These are phyloP conservation scores for Montipora capitata DNA, from an alignment of 92 coral and sea anemone species.

Conservation along the genomic window DNA sequence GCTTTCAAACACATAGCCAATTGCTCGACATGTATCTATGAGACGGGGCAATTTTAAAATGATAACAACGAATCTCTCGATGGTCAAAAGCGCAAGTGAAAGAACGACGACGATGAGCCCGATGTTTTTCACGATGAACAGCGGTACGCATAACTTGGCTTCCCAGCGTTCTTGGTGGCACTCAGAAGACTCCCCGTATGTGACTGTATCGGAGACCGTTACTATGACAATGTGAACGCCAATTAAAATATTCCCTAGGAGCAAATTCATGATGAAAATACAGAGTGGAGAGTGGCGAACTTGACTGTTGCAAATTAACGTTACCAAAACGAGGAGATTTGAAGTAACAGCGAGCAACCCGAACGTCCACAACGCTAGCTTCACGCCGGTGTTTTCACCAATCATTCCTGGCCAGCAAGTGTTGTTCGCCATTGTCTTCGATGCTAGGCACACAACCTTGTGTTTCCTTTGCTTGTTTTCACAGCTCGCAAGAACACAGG, in stretches of 20 bases:
- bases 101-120: slow-evolving; percentile 83
- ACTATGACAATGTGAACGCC: slow-evolving; percentile 85
- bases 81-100: slow-evolving; percentile 76
- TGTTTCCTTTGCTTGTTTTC: slow-evolving; percentile 69
- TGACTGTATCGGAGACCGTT: slow-evolving; percentile 84
- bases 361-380: slow-evolving; percentile 93
- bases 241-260: slow-evolving; percentile 84
- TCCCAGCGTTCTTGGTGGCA: slow-evolving; percentile 91
- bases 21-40: slow-evolving; percentile 86
- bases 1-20: slow-evolving; percentile 89
- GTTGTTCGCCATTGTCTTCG: slow-evolving; percentile 57
- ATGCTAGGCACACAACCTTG: slow-evolving; percentile 55
- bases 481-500: slow-evolving; percentile 86
- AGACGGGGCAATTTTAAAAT: slow-evolving; percentile 77
- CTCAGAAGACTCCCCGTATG: slow-evolving; percentile 79
- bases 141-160: slow-evolving; percentile 78
- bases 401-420: slow-evolving; percentile 81
- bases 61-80: slow-evolving; percentile 80
- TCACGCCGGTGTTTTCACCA: slow-evolving; percentile 89
- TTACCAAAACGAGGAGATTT: slow-evolving; percentile 80
- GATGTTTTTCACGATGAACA: slow-evolving; percentile 85
- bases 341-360: slow-evolving; percentile 90
- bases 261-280: slow-evolving; percentile 88
- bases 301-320: slow-evolving; percentile 82
- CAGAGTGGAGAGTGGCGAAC: slow-evolving; percentile 88